Evolutionary conservation across 2,888 invertebrate species (phyloP), one percentile per base, ranked within the genome.

Genomic region (Tholera decimalis): DNA sequence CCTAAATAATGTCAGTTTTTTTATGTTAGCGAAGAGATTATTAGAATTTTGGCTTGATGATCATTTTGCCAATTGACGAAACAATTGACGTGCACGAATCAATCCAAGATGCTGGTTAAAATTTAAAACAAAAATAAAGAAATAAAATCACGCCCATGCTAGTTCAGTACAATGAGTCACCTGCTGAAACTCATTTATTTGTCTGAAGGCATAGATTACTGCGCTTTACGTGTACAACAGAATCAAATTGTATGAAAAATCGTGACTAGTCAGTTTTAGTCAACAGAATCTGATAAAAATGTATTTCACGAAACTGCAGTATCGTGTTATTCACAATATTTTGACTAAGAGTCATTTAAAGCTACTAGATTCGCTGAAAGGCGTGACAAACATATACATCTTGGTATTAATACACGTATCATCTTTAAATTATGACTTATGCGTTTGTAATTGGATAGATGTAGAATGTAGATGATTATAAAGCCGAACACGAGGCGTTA

Each of bases 401-500:
- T 73, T 55, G 20, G 26, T 35, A 53, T 33, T 54, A 35, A 6
- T 15, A 73, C 58, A 64, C 26, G 60, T 60, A 47, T 67, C 65
- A 65, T 56, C 43, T 60, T 68, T 58, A 33, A 64, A 57, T 63
- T 18, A 77, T 63, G 77, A 73, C 37, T 53, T 77, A 66, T 51
- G 43, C 51, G 44, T 69, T 69, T 77, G 60, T 73, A 64, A 77
- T 73, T 66, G 68, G 60, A 68, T 60, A 62, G 24, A 46, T n/a
- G 15, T 15, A 37, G 39, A 64, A 58, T 47, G 50, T 37, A 64
- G 15, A 35, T 41, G 39, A 64, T 61, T 47, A 54, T 37, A 64
- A 60, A 24, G 28, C 46, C 20, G 49, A 37, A 43, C 55, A 53
- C 39, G 61, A 62, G 15, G 20, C 39, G 44, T 51, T 46, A 68